These are phyloP conservation scores for Thinocorus orbignyianus DNA, from an alignment of 2,113 vertebrate genomes.

Conservation along the genomic window DNA sequence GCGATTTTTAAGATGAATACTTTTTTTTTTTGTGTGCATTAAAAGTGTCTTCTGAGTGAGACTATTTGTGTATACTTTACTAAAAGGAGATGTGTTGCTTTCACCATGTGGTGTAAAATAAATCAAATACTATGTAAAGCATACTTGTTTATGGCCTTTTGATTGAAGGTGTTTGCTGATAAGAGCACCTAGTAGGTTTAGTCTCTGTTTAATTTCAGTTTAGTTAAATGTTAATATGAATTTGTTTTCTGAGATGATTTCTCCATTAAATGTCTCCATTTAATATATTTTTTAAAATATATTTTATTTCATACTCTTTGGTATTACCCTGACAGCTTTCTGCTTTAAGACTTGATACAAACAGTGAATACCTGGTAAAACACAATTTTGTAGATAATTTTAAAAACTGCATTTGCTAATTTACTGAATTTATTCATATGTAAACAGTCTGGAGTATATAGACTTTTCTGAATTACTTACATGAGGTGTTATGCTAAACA, in stretches of 20 bases:
- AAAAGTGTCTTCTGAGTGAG: constrained; percentile 80
- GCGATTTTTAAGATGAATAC: constrained; percentile 71
- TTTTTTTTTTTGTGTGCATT: constrained; percentile 82
- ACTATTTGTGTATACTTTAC: constrained; percentile 77
- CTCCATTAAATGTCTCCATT: background rate
- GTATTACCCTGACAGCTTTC: constrained; percentile 10
- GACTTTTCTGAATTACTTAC: constrained; percentile 32
- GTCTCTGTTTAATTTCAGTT: background rate
- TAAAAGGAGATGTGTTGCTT: constrained; percentile 66
- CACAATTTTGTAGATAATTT: constrained; percentile 61
- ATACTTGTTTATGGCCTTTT: constrained; percentile 58
- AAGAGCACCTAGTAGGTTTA: constrained; percentile 22
- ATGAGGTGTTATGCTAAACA: constrained; percentile 6
- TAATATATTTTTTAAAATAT: background rate
- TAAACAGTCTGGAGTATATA: constrained; percentile 39
- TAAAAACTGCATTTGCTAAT: constrained; percentile 43
- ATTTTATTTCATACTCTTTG: background rate
- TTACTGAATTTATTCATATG: constrained; percentile 53
- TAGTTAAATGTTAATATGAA: background rate
- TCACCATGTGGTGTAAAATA: constrained; percentile 65
- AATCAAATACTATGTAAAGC: constrained; percentile 46
- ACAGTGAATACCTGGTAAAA: constrained; percentile 27
- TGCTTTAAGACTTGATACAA: constrained; percentile 43
- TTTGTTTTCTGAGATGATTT: background rate
- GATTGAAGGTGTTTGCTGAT: constrained; percentile 8